Conservation (phyloP, 2,797 vertebrate genomes). For the Tarsius wallacei region DNA sequence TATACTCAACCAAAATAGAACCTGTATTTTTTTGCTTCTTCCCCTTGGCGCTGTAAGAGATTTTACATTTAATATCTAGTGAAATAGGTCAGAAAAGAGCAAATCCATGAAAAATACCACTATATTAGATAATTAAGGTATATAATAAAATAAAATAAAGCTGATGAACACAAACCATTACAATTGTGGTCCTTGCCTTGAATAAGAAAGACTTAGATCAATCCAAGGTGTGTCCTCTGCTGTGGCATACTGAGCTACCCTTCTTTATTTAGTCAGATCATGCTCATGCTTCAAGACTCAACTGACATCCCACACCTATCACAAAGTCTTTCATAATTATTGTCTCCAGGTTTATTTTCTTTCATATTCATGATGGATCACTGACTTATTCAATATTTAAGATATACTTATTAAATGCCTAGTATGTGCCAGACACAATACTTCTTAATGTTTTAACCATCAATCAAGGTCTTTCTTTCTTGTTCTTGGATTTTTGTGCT, state of each 20-base stretch:
- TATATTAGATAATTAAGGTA: neutral
- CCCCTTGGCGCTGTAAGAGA: conserved; percentile 66
- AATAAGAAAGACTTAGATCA: conserved; percentile 8
- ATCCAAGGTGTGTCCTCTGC: neutral
- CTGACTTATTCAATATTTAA: neutral
- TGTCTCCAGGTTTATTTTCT: neutral
- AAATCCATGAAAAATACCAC: neutral
- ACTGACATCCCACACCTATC: neutral
- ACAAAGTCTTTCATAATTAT: neutral
- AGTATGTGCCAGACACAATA: neutral
- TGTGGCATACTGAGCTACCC: neutral
- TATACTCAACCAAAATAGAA: conserved; percentile 39
- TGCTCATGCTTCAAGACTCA: neutral
- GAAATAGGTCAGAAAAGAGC: conserved; percentile 66
- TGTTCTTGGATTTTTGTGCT: neutral
- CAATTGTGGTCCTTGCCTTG: neutral
- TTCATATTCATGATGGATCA: neutral
- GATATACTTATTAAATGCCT: neutral
- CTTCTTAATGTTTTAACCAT: neutral
- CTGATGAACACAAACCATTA: neutral
- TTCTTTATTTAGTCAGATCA: neutral
- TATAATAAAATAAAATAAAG: conserved; percentile 32
- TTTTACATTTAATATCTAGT: conserved; percentile 34
- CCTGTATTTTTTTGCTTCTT: neutral
- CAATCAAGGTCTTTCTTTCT: neutral